A percentile compares a stretch with the other conserved stretches of the same genome.
These are phyloP conservation scores for Tetragnatha montana DNA, from an alignment of 2,888 invertebrate species.

Conservation along the genomic window DNA sequence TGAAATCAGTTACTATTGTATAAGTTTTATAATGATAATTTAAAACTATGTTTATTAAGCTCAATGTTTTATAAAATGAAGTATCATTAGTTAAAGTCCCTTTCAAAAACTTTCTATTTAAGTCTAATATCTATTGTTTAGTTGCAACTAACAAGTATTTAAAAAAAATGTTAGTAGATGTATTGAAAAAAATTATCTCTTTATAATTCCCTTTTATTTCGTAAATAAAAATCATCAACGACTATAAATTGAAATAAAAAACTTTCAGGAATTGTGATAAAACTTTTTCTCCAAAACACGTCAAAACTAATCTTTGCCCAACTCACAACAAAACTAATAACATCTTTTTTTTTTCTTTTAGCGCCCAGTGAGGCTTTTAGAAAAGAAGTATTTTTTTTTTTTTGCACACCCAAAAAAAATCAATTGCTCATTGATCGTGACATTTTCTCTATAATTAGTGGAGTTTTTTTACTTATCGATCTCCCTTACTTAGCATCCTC, in stretches of 20 bases:
- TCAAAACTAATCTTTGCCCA: too few relatives aligned
- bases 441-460: constrained; percentile 1
- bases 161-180: too few relatives aligned
- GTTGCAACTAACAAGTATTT: too few relatives aligned
- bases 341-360: neutral
- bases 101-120: too few relatives aligned
- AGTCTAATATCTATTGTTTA: too few relatives aligned
- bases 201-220: too few relatives aligned
- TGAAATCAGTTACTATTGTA: too few relatives aligned
- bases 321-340: neutral
- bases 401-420: neutral
- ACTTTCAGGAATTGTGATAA: neutral
- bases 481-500: neutral
- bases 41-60: too few relatives aligned
- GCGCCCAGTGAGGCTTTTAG: neutral
- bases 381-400: neutral
- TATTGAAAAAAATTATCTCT: too few relatives aligned
- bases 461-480: neutral
- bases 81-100: too few relatives aligned
- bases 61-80: too few relatives aligned
- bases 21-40: too few relatives aligned
- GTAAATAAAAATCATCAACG: neutral
- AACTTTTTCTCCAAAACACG: neutral
- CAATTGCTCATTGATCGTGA: neutral
- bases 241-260: neutral